Percentiles rank a stretch among this genome's conserved stretches.
phyloP scores from a whole-genome alignment of 2,797 vertebrate species.

The Esox lucius region DNA sequence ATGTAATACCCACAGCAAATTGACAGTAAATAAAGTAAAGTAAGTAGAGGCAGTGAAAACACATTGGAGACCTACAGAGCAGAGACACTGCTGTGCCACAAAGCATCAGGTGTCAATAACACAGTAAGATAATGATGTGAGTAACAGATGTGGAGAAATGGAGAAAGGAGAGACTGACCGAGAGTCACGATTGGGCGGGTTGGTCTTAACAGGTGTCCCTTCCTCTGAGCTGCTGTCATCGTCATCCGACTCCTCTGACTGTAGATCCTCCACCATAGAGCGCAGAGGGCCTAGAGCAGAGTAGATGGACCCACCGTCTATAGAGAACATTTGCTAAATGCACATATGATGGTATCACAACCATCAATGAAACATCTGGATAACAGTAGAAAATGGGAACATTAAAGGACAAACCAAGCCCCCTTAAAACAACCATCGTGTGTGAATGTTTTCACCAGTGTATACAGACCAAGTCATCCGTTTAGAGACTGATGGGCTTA shows the following conservation, averaged over 20 bases:
- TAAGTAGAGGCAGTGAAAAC: too few species aligned
- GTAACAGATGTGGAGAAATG: neutral
- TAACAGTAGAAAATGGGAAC: neutral
- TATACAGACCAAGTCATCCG: neutral
- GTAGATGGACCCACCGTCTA: neutral
- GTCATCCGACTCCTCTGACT: conserved; percentile 94
- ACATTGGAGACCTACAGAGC: too few species aligned
- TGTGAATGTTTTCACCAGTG: too few species aligned
- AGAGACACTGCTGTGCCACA: too few species aligned
- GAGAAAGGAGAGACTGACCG: conserved; percentile 72
- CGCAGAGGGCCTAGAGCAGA: conserved; percentile 78
- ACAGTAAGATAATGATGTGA: neutral
- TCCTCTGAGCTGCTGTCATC: conserved; percentile 95
- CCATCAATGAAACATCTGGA: too few species aligned
- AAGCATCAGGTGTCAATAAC: too few species aligned
- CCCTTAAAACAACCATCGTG: too few species aligned
- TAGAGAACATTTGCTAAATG: neutral
- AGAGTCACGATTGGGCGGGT: conserved; percentile 86
- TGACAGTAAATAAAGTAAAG: too few species aligned
- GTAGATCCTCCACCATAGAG: conserved; percentile 95
- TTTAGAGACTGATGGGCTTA: conserved; percentile 46
- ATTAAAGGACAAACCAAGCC: neutral
- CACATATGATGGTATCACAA: neutral
- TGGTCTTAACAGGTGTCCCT: conserved; percentile 86
- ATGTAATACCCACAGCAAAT: too few species aligned